These are phyloP conservation scores for Leuciscus idus DNA, from an alignment of 2,113 vertebrate species.

Conservation along the genomic window DNA sequence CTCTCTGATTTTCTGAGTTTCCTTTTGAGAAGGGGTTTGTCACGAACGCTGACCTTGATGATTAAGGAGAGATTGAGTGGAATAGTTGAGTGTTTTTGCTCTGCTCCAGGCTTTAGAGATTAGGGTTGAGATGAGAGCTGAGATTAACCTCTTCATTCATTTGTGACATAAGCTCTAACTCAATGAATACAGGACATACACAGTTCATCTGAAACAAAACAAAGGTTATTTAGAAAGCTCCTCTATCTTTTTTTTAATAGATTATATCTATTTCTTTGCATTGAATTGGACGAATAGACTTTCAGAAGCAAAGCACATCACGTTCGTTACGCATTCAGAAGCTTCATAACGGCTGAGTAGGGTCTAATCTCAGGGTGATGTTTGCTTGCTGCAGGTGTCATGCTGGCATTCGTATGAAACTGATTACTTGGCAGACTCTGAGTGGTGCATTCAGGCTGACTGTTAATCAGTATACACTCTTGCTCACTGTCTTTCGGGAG, in stretches of 20 bases:
- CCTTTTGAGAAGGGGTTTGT: neutral
- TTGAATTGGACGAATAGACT: neutral
- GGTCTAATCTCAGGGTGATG: slow-evolving; percentile 10
- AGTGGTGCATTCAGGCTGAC: slow-evolving; percentile 5
- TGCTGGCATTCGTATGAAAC: slow-evolving; percentile 17
- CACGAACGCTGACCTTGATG: slow-evolving; percentile 22
- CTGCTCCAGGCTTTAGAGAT: slow-evolving; percentile 17
- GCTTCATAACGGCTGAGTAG: neutral
- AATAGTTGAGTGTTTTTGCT: slow-evolving; percentile 32
- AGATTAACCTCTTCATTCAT: slow-evolving; percentile 41
- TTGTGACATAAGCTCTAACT: neutral
- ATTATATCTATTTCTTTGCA: neutral
- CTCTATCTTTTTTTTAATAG: slow-evolving; percentile 1
- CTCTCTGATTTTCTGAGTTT: neutral
- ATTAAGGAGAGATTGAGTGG: slow-evolving; percentile 26
- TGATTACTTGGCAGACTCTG: slow-evolving; percentile 39
- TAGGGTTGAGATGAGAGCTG: slow-evolving; percentile 24
- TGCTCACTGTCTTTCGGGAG: neutral
- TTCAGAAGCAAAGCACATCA: neutral
- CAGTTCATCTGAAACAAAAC: neutral
- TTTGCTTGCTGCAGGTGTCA: slow-evolving; percentile 6
- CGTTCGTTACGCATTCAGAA: neutral
- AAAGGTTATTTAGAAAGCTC: neutral
- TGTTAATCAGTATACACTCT: slow-evolving; percentile 42
- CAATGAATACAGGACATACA: slow-evolving; percentile 6